Base-by-base conservation (phyloP, 1,140 invertebrate species). In the Leptoteleia sp. region DNA sequence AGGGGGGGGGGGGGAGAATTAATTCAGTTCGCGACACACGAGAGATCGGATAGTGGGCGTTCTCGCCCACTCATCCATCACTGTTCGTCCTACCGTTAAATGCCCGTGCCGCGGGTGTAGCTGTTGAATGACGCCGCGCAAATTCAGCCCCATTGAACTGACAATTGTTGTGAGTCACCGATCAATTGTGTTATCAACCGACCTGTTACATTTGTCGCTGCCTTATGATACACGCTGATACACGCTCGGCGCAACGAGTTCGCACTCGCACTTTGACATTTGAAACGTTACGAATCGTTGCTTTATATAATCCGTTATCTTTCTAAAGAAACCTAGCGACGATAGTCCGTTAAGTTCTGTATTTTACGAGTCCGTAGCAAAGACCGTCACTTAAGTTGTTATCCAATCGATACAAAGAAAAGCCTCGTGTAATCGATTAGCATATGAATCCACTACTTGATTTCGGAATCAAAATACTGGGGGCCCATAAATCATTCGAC, bases 11-110 rank as follows among this genome's bases (percentile, higher is more conserved):
- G 17, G 52, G 55, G 52, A 37, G 50, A 71, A 77, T 55, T 43
- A 59, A 77, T 71, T 45, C 17, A 47, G 35, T n/a, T 3, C 19
- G 38, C 37, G 16, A n/a, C n/a, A 68, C 9, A 33, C 27, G 22
- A 33, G 27, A 31, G 33, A 45, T 38, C 16, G 38, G 25, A 7
- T 29, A 67, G 19, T 33, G 22, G 19, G 19, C 19, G 33, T 70
- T 73, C 48, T 68, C 22, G 61, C 35, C 13, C 57, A 70, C 31
- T 73, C 72, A 80, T 76, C 73, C 62, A 76, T 80, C 78, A 80
- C 55, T 54, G 67, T 55, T 68, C 64, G 62, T 76, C 37, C 55
- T 55, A 48, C 50, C 67, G 57, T 76, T 76, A 80, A 80, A 76
- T 76, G 72, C 61, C 25, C 50, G 42, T 64, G 47, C 31, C 15